Percentiles rank a stretch among this genome's conserved stretches.
Evolutionary conservation across 1,140 invertebrate species (phyloP).

Genomic region (Neodiprion virginianus): DNA sequence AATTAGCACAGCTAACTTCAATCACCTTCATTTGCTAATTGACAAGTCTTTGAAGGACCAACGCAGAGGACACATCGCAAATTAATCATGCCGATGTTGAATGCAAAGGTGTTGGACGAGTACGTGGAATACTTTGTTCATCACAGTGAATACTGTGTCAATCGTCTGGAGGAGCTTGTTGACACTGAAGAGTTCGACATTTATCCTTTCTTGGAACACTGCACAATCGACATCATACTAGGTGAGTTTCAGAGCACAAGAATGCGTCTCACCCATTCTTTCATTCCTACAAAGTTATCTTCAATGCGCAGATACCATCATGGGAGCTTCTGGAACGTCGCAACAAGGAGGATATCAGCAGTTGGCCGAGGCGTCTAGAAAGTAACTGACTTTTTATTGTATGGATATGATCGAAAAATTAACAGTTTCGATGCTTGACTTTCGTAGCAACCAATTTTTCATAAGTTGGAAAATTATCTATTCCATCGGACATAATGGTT

Average conservation of each 20-base stretch:
- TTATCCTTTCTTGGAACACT: conserved; percentile 37
- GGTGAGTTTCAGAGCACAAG: conserved; percentile 41
- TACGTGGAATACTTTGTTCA: conserved; percentile 45
- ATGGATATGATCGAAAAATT: background rate
- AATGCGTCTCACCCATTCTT: conserved; percentile 2
- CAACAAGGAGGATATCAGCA: conserved; percentile 29
- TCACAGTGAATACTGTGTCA: conserved; percentile 33
- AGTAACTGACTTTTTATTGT: conserved; percentile 12
- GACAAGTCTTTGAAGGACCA: conserved; percentile 34
- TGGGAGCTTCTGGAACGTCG: conserved; percentile 27
- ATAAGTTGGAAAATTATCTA: too few species aligned
- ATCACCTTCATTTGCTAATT: background rate
- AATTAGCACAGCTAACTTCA: background rate
- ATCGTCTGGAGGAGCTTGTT: conserved; percentile 29
- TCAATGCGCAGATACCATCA: conserved; percentile 28
- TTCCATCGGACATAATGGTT: too few species aligned
- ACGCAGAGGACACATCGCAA: conserved; percentile 51
- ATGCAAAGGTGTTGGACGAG: conserved; percentile 43
- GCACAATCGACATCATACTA: conserved; percentile 46
- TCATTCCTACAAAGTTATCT: background rate
- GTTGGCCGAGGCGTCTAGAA: conserved; percentile 31
- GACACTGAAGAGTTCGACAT: conserved; percentile 42
- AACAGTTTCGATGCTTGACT: too few species aligned
- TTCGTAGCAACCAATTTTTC: too few species aligned
- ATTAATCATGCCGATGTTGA: conserved; percentile 50